Conservation (phyloP, 2,888 invertebrate species). For the Eilema griseolum region DNA sequence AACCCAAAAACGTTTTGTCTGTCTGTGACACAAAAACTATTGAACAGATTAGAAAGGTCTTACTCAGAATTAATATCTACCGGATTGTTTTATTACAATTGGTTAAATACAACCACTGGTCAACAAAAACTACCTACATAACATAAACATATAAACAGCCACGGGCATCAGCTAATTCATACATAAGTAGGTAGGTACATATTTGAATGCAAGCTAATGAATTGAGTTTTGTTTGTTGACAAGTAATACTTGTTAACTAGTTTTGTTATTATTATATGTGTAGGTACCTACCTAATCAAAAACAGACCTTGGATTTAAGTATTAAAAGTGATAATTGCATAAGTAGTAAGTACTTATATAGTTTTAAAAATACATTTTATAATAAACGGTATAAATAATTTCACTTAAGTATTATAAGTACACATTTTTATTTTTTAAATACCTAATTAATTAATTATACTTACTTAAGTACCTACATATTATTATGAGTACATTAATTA, state of each 20-base stretch:
- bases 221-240: not conserved
- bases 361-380: too few relatives aligned
- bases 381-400: too few relatives aligned
- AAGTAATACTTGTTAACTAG: not conserved
- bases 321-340: not conserved
- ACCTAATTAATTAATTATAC: not conserved
- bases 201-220: conserved; percentile 5
- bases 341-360: not conserved
- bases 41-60: too few relatives aligned
- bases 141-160: too few relatives aligned
- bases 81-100: too few relatives aligned
- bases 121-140: too few relatives aligned
- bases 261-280: not conserved
- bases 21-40: too few relatives aligned
- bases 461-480: not conserved
- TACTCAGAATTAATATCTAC: too few relatives aligned
- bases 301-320: not conserved
- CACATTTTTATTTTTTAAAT: not conserved
- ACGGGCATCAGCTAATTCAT: not conserved
- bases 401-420: too few relatives aligned
- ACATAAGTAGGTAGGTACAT: conserved; percentile 8
- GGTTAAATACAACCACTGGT: too few relatives aligned
- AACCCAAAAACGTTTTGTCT: too few relatives aligned
- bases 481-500: not conserved
- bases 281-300: not conserved